Evolutionary conservation across 2,113 vertebrate genomes (phyloP).

Genomic region (Craseonycteris thonglongyai): DNA sequence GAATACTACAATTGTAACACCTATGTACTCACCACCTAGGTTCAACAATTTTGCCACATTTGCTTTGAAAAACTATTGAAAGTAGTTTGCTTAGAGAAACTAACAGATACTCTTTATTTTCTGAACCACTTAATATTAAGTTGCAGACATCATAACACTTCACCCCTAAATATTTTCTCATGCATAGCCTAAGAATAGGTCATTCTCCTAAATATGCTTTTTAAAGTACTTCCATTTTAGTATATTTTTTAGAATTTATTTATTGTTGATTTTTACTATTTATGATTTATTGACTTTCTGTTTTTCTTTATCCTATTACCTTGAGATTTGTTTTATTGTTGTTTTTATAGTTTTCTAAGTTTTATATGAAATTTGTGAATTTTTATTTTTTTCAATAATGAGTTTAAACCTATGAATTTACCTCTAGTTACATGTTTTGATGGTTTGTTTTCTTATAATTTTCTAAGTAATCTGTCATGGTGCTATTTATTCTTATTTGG

Average conservation of each 20-base stretch:
- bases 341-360: not conserved
- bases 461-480: not conserved
- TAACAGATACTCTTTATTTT: not conserved
- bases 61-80: not conserved
- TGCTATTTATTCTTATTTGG: not conserved
- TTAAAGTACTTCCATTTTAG: not conserved
- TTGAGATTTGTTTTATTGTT: not conserved
- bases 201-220: not conserved
- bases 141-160: not conserved
- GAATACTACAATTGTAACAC: not conserved
- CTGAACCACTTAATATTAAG: not conserved
- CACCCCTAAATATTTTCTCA: not conserved
- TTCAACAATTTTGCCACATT: not conserved
- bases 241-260: not conserved
- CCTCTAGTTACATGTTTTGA: not conserved
- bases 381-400: not conserved
- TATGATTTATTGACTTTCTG: not conserved
- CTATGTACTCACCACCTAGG: not conserved
- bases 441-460: not conserved
- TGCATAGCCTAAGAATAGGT: not conserved
- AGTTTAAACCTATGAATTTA: not conserved
- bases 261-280: not conserved
- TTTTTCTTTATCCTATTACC: not conserved
- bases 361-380: not conserved
- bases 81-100: not conserved